Conservation (phyloP, 2,888 invertebrate genomes). For the Cryptocephalus primarius region DNA sequence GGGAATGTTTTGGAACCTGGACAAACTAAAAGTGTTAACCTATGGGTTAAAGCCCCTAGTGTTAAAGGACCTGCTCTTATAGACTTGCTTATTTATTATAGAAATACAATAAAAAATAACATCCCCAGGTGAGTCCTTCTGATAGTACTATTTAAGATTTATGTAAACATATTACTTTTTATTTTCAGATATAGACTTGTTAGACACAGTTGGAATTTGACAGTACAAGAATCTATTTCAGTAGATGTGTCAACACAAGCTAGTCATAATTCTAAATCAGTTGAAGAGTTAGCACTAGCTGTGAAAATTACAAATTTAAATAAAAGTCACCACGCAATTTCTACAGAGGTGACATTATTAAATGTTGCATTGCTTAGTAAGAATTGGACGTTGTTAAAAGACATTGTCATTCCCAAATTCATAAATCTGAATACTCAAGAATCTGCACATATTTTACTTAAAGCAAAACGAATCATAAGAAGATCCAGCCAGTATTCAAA, state of each 20-base stretch:
- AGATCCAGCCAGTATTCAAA: constrained; percentile 28
- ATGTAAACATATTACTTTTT: not conserved
- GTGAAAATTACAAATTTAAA: constrained; percentile 60
- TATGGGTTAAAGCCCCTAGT: constrained; percentile 63
- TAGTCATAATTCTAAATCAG: constrained; percentile 33
- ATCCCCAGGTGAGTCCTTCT: constrained; percentile 28
- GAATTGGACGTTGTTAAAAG: constrained; percentile 44
- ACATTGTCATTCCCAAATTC: constrained; percentile 27
- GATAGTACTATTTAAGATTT: not conserved
- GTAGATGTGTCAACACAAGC: constrained; percentile 41
- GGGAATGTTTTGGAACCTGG: constrained; percentile 43
- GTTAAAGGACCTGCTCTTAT: constrained; percentile 50
- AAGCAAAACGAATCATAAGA: constrained; percentile 32
- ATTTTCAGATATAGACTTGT: constrained; percentile 46
- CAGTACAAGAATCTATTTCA: constrained; percentile 49
- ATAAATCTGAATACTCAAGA: constrained; percentile 41
- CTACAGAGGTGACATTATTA: constrained; percentile 44
- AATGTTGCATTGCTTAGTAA: constrained; percentile 51
- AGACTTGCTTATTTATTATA: constrained; percentile 65
- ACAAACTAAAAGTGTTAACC: constrained; percentile 40
- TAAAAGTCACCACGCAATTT: constrained; percentile 49
- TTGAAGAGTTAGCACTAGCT: constrained; percentile 53
- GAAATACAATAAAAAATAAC: constrained; percentile 35
- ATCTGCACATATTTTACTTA: constrained; percentile 42
- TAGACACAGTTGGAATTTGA: constrained; percentile 53